Percentiles rank a stretch among this genome's conserved stretches.
phyloP scores from a whole-genome alignment of 2,888 invertebrate genomes.

The Siphlonurus alternatus region DNA sequence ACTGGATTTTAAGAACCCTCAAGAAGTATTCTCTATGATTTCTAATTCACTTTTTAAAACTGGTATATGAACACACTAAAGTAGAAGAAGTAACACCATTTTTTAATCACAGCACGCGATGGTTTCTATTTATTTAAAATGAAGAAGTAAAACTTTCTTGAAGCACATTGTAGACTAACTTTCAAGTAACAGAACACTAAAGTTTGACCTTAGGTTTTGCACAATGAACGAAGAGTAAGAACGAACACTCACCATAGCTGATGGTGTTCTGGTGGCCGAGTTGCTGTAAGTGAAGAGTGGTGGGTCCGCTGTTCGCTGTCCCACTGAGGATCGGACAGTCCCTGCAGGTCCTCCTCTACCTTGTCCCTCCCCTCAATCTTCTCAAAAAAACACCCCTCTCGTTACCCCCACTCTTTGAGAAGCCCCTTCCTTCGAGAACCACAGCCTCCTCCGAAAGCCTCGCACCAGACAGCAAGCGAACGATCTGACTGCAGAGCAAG shows the following conservation, averaged over 20 bases:
- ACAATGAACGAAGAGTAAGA: neutral
- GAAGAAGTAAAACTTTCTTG: neutral
- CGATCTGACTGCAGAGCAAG: neutral
- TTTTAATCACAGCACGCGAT: neutral
- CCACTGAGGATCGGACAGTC: neutral
- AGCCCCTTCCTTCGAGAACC: no score
- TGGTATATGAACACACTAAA: neutral
- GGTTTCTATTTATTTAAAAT: neutral
- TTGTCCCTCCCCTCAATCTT: neutral
- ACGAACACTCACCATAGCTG: neutral
- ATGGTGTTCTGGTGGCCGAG: conserved; percentile 1
- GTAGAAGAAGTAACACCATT: neutral
- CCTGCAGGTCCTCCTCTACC: neutral
- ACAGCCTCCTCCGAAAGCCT: no score
- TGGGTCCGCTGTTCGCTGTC: conserved; percentile 1
- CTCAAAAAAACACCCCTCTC: neutral
- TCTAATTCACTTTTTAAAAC: no score
- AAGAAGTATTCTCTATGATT: no score
- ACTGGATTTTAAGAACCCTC: no score
- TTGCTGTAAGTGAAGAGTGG: neutral
- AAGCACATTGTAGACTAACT: neutral
- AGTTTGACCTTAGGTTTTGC: neutral
- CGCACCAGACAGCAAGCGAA: neutral
- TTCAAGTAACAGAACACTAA: neutral
- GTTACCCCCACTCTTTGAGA: no score